A percentile compares a stretch with the other conserved stretches of the same genome.
These are phyloP conservation scores for Nasonia giraulti DNA, from an alignment of 1,140 invertebrate species.

Conservation along the genomic window DNA sequence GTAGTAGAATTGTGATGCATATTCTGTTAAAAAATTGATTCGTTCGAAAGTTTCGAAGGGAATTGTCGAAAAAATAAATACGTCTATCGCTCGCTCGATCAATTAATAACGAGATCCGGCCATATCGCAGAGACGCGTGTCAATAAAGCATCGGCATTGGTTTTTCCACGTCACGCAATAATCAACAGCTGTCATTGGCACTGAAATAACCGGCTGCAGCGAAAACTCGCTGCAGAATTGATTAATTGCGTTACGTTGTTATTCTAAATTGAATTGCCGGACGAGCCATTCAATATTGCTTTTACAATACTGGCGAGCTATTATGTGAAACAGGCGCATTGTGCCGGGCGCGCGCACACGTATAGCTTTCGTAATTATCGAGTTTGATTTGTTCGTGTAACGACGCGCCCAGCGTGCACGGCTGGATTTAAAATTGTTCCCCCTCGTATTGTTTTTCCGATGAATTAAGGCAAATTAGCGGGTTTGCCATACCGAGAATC, in stretches of 20 bases:
- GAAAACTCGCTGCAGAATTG: neutral
- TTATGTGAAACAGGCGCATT: neutral
- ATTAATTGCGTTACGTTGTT: slow-evolving; percentile 22
- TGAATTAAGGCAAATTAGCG: no score
- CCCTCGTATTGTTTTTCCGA: no score
- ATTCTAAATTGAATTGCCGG: slow-evolving; percentile 23
- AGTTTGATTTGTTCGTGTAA: neutral
- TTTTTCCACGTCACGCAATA: neutral
- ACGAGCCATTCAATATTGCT: neutral
- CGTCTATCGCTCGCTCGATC: no score
- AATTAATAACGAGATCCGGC: no score
- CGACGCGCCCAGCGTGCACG: no score
- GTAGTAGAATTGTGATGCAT: no score
- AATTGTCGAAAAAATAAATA: no score
- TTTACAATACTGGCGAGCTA: neutral
- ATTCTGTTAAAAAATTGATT: no score
- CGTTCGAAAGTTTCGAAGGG: no score
- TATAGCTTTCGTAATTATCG: neutral
- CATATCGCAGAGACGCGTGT: neutral
- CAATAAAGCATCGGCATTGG: neutral
- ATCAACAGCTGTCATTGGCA: neutral
- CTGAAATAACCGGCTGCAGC: no score
- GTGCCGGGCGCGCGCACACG: neutral
- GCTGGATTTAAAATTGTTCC: no score
- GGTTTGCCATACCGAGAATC: no score